phyloP scores from a whole-genome alignment of 2,797 vertebrate genomes.

The Alectoris magna region DNA sequence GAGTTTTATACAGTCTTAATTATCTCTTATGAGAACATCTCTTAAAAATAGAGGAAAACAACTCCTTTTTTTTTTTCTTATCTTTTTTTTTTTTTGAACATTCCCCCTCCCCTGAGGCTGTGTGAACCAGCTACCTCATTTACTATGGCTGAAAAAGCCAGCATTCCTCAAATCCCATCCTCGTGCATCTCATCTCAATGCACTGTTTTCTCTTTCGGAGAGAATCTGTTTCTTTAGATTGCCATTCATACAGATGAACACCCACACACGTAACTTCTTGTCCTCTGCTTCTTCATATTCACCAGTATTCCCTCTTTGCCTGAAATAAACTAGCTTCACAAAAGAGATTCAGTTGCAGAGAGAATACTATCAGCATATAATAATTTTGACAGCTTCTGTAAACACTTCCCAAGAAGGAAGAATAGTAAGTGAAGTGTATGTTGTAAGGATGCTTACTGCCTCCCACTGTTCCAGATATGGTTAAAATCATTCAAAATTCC shows the following conservation, averaged over 20 bases:
- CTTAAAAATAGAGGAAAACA: not conserved
- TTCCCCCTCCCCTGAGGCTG: accelerated
- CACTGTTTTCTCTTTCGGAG: not conserved
- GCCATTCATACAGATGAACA: not conserved
- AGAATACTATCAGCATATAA: not conserved
- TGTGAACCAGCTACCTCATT: not conserved
- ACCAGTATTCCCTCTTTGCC: not conserved
- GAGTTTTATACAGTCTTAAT: not conserved
- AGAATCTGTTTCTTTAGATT: not conserved
- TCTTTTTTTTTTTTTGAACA: not conserved
- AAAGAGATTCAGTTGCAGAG: not conserved
- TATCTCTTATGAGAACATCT: not conserved
- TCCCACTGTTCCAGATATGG: not conserved
- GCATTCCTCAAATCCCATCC: not conserved
- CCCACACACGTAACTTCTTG: not conserved
- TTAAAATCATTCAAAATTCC: not conserved
- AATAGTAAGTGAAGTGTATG: not conserved
- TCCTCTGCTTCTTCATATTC: not conserved
- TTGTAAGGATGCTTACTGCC: not conserved
- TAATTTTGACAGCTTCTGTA: not conserved
- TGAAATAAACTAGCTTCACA: not conserved
- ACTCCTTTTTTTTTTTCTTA: too few species aligned
- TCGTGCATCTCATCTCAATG: not conserved
- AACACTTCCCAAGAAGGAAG: not conserved
- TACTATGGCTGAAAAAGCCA: not conserved